Percentiles rank a stretch among this genome's conserved stretches.
These are phyloP conservation scores for Drosophila borealis DNA, from an alignment of 2,888 invertebrate species.

Conservation along the genomic window DNA sequence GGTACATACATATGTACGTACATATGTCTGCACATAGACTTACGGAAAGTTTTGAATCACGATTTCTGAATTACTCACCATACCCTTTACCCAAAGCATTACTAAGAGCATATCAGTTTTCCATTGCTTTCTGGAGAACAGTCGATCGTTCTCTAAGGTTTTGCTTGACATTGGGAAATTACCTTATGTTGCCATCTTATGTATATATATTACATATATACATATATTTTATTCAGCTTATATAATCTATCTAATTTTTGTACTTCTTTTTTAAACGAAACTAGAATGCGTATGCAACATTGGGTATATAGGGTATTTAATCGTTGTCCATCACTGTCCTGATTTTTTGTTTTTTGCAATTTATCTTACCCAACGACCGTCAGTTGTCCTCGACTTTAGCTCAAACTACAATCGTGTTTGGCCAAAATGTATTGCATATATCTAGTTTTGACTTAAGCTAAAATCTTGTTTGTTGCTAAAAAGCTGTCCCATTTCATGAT, in stretches of 20 bases:
- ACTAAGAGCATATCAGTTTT: not conserved
- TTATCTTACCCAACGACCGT: constrained; percentile 33
- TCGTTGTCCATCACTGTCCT: not conserved
- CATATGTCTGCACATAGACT: constrained; percentile 22
- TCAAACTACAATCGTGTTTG: constrained; percentile 11
- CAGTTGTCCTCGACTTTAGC: constrained; percentile 40
- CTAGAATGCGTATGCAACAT: not conserved
- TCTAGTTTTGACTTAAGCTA: constrained; percentile 43
- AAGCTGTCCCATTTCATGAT: not conserved
- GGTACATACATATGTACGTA: not conserved
- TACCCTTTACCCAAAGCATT: constrained; percentile 8
- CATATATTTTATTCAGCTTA: too few relatives aligned
- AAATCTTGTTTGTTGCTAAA: constrained; percentile 24
- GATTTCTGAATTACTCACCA: constrained; percentile 31
- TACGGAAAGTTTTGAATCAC: constrained; percentile 60
- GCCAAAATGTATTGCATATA: constrained; percentile 24
- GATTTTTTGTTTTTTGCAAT: not conserved
- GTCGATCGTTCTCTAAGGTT: too few relatives aligned
- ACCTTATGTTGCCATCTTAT: too few relatives aligned
- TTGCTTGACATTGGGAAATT: too few relatives aligned
- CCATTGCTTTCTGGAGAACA: not conserved
- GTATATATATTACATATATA: not conserved
- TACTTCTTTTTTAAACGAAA: not conserved
- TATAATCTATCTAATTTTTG: too few relatives aligned
- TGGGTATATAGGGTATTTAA: constrained; percentile 12